Base-by-base conservation (phyloP, 92 coral and sea anemone species). In the Pocillopora meandrina region DNA sequence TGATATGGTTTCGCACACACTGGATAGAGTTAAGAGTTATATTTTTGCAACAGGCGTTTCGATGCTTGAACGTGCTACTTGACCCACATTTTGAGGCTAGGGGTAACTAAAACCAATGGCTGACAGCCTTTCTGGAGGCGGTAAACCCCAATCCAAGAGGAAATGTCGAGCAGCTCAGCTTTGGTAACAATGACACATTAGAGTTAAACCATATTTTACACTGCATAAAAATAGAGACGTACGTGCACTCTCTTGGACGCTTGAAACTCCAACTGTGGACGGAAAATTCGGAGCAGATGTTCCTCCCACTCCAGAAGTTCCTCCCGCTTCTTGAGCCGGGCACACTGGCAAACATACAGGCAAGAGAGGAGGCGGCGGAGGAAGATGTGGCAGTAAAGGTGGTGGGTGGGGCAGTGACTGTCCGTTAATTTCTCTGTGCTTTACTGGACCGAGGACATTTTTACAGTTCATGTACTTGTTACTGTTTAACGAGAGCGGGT, bases 391-490 rank as follows among this genome's bases (percentile, higher is more conserved):
- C 7, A 82, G 60, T 23, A 82, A 62, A 49, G 71, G 85, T n/a
- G 85, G 78, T 31, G 78, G 85, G 11, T 71, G 85, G 5, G 85
- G 85, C 59, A 82, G 85, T 2, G 70, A 77, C 36, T 82, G 85
- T 17, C 85, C 78, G 14, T 36, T 35, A 42, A 82, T 82, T 47
- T 13, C 59, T 12, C 81, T 81, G 17, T 79, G 13, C 21, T 17
- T 26, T 49, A 74, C 56, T 49, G 87, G 87, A 12, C 80, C 87
- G 21, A 65, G 10, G 35, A 76, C 80, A 18, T 63, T 12, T n/a
- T 15, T 63, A 56, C 87, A 84, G 57, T 84, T 74, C 49, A 10
- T 55, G 15, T 47, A 26, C 20, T 63, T 63, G 56, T 66, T 33
- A 1, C 21, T 74, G 35, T 52, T 23, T 52, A 12, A 6, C 14